Percentiles rank a stretch among this genome's conserved stretches.
Conservation (phyloP, 1,140 invertebrate genomes). For the Propsilocerus akamusi region DNA sequence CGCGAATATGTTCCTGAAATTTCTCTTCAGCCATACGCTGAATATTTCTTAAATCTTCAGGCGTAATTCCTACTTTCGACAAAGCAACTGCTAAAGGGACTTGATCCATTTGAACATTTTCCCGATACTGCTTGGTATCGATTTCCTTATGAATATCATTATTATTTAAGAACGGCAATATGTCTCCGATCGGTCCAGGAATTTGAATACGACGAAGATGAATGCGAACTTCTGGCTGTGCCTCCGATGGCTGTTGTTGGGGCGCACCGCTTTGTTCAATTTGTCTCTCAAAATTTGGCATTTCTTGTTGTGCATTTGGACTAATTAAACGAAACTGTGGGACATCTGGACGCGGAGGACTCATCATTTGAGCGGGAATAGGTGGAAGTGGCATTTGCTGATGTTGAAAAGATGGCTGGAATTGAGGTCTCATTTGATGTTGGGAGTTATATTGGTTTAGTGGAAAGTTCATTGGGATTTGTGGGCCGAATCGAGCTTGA, state of each 20-base stretch:
- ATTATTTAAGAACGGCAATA: background rate
- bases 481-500: constrained; percentile 12
- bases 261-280: background rate
- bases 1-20: constrained; percentile 25
- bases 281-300: background rate
- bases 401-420: background rate
- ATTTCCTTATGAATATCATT: constrained; percentile 5
- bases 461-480: constrained; percentile 21
- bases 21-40: constrained; percentile 29
- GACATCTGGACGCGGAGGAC: constrained; percentile 21
- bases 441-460: background rate
- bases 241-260: background rate
- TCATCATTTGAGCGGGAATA: constrained; percentile 24
- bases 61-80: constrained; percentile 31
- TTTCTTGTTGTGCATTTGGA: background rate
- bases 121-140: background rate
- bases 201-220: constrained; percentile 23
- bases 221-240: constrained; percentile 16
- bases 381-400: constrained; percentile 14
- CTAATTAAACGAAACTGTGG: constrained; percentile 5
- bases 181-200: constrained; percentile 8
- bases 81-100: constrained; percentile 22
- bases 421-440: background rate
- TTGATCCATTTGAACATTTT: constrained; percentile 14
- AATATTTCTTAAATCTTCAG: constrained; percentile 36